These are phyloP conservation scores for Nyctereutes procyonoides DNA, from an alignment of 2,113 vertebrate genomes.

Conservation along the genomic window DNA sequence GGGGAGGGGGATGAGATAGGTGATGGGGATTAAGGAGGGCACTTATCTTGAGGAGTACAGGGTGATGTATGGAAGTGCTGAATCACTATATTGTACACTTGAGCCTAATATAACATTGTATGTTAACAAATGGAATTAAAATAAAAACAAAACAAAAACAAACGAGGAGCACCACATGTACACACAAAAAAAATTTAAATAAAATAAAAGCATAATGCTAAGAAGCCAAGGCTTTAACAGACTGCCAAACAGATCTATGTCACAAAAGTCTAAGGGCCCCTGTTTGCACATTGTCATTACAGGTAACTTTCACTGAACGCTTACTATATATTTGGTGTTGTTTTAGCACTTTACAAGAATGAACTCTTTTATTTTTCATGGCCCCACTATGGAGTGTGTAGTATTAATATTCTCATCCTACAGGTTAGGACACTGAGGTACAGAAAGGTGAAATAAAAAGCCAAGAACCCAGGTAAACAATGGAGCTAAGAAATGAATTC, in stretches of 20 bases:
- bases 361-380: not conserved
- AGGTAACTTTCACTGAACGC: not conserved
- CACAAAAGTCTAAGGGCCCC: not conserved
- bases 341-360: not conserved
- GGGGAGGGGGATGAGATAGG: not conserved
- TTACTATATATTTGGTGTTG: not conserved
- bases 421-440: not conserved
- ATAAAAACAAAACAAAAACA: not conserved
- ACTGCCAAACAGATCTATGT: not conserved
- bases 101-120: not conserved
- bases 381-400: not conserved
- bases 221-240: not conserved
- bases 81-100: not conserved
- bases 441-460: not conserved
- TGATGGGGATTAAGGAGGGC: not conserved
- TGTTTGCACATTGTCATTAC: not conserved
- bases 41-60: not conserved
- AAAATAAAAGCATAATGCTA: not conserved
- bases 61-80: not conserved
- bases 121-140: not conserved
- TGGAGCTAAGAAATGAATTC: not conserved
- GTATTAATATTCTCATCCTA: not conserved
- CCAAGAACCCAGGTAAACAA: not conserved
- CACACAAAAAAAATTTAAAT: not conserved
- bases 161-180: not conserved